Conservation (phyloP, 2,888 invertebrate species). For the Anthoptus insignis region DNA sequence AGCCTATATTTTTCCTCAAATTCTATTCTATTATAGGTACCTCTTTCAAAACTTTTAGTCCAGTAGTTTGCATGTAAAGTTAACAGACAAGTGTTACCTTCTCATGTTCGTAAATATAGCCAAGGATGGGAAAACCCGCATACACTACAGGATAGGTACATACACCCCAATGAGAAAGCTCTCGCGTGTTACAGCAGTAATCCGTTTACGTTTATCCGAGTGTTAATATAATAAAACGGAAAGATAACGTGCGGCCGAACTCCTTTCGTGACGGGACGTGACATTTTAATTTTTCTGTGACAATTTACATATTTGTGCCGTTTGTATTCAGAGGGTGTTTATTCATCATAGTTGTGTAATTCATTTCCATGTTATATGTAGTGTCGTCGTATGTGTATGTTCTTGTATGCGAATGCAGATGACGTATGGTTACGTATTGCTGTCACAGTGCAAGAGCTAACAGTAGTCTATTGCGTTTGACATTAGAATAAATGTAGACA, state of each 20-base stretch:
- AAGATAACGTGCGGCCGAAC: constrained; percentile 29
- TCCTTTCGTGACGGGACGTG: constrained; percentile 57
- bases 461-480: neutral
- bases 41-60: no score
- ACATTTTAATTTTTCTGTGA: constrained; percentile 63
- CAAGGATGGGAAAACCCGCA: neutral
- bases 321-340: constrained; percentile 74
- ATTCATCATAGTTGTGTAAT: constrained; percentile 74
- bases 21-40: no score
- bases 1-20: no score
- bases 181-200: constrained; percentile 8
- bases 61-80: no score
- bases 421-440: constrained; percentile 39
- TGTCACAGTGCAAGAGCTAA: neutral
- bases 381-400: constrained; percentile 53
- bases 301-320: constrained; percentile 55
- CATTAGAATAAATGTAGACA: no score
- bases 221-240: constrained; percentile 24
- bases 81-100: no score
- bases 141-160: no score
- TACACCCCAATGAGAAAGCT: constrained; percentile 7
- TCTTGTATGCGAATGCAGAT: constrained; percentile 41
- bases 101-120: no score
- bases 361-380: constrained; percentile 76
- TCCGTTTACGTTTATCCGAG: constrained; percentile 8